Conservation (phyloP, 2,113 vertebrate species). For the Struthidea cinerea region DNA sequence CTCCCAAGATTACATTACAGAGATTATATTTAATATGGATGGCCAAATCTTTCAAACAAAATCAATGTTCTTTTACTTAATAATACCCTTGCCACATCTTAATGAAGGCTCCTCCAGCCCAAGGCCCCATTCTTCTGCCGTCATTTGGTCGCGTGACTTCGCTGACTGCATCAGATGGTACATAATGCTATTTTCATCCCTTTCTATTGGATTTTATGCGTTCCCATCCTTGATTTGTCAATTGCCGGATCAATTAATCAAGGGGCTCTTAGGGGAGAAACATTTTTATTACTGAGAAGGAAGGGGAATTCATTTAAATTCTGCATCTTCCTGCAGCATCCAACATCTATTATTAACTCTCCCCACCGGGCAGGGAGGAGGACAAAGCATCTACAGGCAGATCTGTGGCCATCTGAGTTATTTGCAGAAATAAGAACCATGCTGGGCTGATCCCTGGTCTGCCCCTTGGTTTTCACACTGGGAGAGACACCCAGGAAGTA, state of each 20-base stretch:
- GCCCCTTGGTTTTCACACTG: neutral
- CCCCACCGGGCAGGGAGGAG: neutral
- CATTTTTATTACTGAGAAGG: slow-evolving; percentile 16
- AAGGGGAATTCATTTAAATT: slow-evolving; percentile 25
- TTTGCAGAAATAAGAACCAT: neutral
- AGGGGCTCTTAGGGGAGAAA: slow-evolving; percentile 23
- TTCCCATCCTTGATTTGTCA: slow-evolving; percentile 53
- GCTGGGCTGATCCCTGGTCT: neutral
- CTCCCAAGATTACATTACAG: slow-evolving; percentile 27
- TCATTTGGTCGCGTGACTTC: neutral
- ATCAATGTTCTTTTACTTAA: slow-evolving; percentile 50
- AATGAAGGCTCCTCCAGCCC: slow-evolving; percentile 28
- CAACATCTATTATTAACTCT: neutral
- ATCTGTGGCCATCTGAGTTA: neutral
- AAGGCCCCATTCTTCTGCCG: slow-evolving; percentile 37
- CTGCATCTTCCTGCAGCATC: neutral
- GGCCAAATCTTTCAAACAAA: slow-evolving; percentile 39
- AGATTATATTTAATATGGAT: slow-evolving; percentile 52
- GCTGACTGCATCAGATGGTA: slow-evolving; percentile 26
- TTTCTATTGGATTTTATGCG: slow-evolving; percentile 38
- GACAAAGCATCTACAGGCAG: neutral
- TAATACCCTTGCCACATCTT: slow-evolving; percentile 43
- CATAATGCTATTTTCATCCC: slow-evolving; percentile 25
- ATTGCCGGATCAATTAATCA: slow-evolving; percentile 51
- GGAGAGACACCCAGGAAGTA: neutral